These are phyloP conservation scores for Cryptotermes secundus DNA, from an alignment of 1,140 invertebrate species.

Conservation along the genomic window DNA sequence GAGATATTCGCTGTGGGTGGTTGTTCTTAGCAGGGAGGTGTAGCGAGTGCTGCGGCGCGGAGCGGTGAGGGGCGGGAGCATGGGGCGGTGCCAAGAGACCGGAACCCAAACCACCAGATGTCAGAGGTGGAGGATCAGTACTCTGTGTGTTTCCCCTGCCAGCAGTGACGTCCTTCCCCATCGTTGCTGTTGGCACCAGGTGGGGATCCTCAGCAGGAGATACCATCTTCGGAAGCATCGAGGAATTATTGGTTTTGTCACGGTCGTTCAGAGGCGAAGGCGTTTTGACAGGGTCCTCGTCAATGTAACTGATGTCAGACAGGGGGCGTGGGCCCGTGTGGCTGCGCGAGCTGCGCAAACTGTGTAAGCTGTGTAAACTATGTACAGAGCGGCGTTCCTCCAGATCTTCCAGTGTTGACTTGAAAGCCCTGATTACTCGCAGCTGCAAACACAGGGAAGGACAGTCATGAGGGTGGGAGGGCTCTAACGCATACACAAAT, in stretches of 20 bases:
- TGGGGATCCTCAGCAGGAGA: slow-evolving; percentile 45
- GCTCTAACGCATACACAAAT: slow-evolving; percentile 40
- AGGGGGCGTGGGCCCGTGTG: slow-evolving; percentile 74
- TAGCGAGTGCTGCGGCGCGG: slow-evolving; percentile 27
- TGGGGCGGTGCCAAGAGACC: slow-evolving; percentile 9
- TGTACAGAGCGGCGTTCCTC: slow-evolving; percentile 97
- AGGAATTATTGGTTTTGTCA: slow-evolving; percentile 48
- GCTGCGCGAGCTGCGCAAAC: slow-evolving; percentile 82
- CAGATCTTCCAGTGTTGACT: slow-evolving; percentile 98
- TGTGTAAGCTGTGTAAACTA: slow-evolving; percentile 95
- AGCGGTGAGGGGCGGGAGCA: slow-evolving; percentile 8
- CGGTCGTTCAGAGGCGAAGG: slow-evolving; percentile 55
- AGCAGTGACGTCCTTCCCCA: slow-evolving; percentile 23
- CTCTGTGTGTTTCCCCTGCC: slow-evolving; percentile 28
- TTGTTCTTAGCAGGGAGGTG: slow-evolving; percentile 32
- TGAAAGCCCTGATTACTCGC: slow-evolving; percentile 99
- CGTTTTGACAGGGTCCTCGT: slow-evolving; percentile 75
- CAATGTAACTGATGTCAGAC: slow-evolving; percentile 89
- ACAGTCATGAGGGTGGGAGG: slow-evolving; percentile 44
- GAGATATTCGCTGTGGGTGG: slow-evolving; percentile 37
- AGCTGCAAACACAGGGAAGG: slow-evolving; percentile 84
- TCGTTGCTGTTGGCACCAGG: slow-evolving; percentile 46
- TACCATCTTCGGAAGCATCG: slow-evolving; percentile 45
- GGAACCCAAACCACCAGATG: slow-evolving; percentile 7
- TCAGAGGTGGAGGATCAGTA: slow-evolving; percentile 23